These are phyloP conservation scores for Gymnocephalus cernua DNA, from an alignment of 2,113 vertebrate species.

Conservation along the genomic window DNA sequence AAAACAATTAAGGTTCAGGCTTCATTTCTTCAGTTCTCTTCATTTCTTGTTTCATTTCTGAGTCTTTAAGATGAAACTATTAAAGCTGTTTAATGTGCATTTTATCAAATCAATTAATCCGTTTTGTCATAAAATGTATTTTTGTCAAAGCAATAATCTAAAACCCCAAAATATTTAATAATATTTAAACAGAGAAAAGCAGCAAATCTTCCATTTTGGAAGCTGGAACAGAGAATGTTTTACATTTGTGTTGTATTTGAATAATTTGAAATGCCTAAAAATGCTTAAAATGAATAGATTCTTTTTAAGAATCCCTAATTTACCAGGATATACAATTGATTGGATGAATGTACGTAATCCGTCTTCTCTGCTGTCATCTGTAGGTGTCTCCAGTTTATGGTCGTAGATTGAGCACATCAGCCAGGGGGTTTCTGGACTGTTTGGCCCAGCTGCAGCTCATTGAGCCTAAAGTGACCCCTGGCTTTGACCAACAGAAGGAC, in stretches of 20 bases:
- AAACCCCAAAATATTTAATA: neutral
- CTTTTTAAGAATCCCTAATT: neutral
- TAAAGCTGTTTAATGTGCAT: too few species aligned
- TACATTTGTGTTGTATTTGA: too few species aligned
- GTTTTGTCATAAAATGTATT: too few species aligned
- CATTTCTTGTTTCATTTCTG: too few species aligned
- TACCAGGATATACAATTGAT: neutral
- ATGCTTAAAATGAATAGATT: neutral
- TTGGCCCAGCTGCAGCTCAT: conserved; percentile 88
- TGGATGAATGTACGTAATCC: neutral
- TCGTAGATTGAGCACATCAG: conserved; percentile 86
- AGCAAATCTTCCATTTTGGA: too few species aligned
- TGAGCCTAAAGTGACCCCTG: conserved; percentile 72
- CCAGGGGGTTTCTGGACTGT: conserved; percentile 86
- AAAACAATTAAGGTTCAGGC: neutral
- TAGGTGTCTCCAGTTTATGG: conserved; percentile 86
- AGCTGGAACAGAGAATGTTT: too few species aligned
- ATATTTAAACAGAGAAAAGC: too few species aligned
- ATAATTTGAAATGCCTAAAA: too few species aligned
- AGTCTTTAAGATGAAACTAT: too few species aligned
- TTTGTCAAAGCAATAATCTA: neutral
- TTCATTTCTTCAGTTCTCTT: too few species aligned
- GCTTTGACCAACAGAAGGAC: conserved; percentile 53
- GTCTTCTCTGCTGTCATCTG: conserved; percentile 10
- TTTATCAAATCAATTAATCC: too few species aligned